Percentiles rank a stretch among this genome's conserved stretches.
Evolutionary conservation across 2,888 invertebrate species (phyloP).

Genomic region (Hymenopus coronatus): DNA sequence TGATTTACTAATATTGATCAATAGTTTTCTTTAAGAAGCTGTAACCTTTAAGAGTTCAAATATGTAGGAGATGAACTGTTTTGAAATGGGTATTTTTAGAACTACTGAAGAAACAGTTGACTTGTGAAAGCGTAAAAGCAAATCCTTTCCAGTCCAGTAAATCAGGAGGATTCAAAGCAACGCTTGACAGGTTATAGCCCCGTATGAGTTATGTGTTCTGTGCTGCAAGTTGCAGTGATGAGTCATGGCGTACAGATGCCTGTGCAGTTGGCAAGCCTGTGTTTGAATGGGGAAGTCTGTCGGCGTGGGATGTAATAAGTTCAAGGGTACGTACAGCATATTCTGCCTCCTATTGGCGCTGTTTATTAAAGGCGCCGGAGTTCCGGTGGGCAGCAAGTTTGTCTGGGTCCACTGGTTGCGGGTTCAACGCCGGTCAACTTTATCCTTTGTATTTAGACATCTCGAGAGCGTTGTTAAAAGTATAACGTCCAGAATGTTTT

Average conservation of each 20-base stretch:
- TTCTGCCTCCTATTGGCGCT: background rate
- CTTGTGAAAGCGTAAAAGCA: background rate
- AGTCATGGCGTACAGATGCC: background rate
- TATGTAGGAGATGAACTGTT: no score
- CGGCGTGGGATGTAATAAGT: background rate
- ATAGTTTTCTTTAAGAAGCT: no score
- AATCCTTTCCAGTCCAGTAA: background rate
- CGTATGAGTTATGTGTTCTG: background rate
- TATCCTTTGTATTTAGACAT: background rate
- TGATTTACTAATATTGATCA: no score
- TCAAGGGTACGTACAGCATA: background rate
- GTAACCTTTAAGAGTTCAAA: no score
- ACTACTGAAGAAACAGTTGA: background rate
- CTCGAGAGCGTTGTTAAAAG: no score
- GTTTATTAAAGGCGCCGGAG: background rate
- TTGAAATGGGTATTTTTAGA: background rate
- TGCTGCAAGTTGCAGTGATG: background rate
- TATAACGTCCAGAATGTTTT: no score
- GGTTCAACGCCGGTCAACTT: background rate
- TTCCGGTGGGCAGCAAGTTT: background rate
- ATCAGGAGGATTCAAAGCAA: background rate
- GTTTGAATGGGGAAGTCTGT: background rate
- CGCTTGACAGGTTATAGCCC: background rate
- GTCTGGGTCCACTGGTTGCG: background rate
- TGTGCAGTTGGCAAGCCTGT: background rate